phyloP scores from a whole-genome alignment of 1,140 invertebrate species.

The Hyles vespertilio region DNA sequence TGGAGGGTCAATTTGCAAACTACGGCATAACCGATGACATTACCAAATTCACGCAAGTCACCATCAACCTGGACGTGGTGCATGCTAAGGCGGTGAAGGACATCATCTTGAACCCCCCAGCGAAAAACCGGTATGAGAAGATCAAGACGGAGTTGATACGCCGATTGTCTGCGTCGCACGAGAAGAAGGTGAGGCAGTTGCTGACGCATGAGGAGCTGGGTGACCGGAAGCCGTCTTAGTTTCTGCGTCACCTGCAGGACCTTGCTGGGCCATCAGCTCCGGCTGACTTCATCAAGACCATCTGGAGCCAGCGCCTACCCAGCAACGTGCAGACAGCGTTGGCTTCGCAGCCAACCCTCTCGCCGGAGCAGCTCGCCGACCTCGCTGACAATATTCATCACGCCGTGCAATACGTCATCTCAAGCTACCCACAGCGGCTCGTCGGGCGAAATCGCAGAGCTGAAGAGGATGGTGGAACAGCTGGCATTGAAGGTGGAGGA shows the following conservation, averaged over 20 bases:
- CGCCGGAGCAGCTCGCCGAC: neutral
- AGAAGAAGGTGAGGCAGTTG: slow-evolving; percentile 27
- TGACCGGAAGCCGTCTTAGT: slow-evolving; percentile 37
- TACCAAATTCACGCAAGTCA: slow-evolving; percentile 1
- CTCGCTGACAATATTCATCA: neutral
- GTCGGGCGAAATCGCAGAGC: neutral
- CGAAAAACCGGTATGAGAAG: slow-evolving; percentile 12
- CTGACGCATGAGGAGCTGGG: slow-evolving; percentile 40
- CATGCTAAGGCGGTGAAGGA: slow-evolving; percentile 6
- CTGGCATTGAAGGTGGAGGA: neutral
- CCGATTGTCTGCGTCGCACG: slow-evolving; percentile 28
- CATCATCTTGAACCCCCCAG: slow-evolving; percentile 12
- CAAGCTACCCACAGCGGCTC: neutral
- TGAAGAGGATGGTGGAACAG: neutral
- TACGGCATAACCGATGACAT: slow-evolving; percentile 2
- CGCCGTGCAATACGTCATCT: neutral
- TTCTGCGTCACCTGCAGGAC: slow-evolving; percentile 20
- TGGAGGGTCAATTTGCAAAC: slow-evolving; percentile 11
- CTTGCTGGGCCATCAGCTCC: slow-evolving; percentile 26
- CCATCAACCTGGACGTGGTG: too few relatives aligned
- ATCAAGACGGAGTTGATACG: slow-evolving; percentile 34
- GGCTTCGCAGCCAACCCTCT: neutral
- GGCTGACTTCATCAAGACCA: slow-evolving; percentile 22
- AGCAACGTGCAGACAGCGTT: neutral
- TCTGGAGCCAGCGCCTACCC: slow-evolving; percentile 8